A percentile compares a stretch with the other conserved stretches of the same genome.
Evolutionary conservation across 2,888 invertebrate species (phyloP).

Genomic region (Microctonus brassicae): DNA sequence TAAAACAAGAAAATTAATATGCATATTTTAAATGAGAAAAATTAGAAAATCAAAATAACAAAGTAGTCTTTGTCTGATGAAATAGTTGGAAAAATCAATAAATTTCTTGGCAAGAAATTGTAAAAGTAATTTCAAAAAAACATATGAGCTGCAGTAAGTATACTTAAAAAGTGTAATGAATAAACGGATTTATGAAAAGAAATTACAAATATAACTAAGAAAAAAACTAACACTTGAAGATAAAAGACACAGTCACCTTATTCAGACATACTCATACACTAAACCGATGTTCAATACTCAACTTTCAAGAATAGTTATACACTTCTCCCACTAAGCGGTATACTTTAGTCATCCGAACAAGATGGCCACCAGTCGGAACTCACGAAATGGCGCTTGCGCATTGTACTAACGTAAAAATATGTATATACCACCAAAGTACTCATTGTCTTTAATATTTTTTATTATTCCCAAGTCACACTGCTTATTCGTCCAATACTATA

Average conservation of each 20-base stretch:
- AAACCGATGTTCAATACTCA: conserved; percentile 65
- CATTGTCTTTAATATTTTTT: too few relatives aligned
- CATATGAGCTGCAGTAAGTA: background rate
- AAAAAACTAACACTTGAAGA: too few relatives aligned
- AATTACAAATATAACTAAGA: background rate
- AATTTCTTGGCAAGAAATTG: background rate
- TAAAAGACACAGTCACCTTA: conserved; percentile 50
- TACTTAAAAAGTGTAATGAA: background rate
- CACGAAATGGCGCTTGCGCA: conserved; percentile 65
- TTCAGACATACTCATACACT: conserved; percentile 60
- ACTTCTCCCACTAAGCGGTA: conserved; percentile 54
- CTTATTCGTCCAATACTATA: too few relatives aligned
- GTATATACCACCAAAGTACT: too few relatives aligned
- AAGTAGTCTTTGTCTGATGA: too few relatives aligned
- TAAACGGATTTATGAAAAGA: background rate
- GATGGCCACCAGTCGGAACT: conserved; percentile 46
- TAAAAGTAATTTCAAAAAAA: background rate
- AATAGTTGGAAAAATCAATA: too few relatives aligned
- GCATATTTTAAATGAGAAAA: too few relatives aligned
- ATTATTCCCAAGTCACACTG: too few relatives aligned
- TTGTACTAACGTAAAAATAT: too few relatives aligned
- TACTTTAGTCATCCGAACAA: conserved; percentile 39
- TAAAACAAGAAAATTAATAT: too few relatives aligned
- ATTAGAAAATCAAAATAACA: too few relatives aligned
- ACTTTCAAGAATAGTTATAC: conserved; percentile 65